Evolutionary conservation across 2,888 invertebrate species (phyloP).

Genomic region (Schizotus pectinicornis): DNA sequence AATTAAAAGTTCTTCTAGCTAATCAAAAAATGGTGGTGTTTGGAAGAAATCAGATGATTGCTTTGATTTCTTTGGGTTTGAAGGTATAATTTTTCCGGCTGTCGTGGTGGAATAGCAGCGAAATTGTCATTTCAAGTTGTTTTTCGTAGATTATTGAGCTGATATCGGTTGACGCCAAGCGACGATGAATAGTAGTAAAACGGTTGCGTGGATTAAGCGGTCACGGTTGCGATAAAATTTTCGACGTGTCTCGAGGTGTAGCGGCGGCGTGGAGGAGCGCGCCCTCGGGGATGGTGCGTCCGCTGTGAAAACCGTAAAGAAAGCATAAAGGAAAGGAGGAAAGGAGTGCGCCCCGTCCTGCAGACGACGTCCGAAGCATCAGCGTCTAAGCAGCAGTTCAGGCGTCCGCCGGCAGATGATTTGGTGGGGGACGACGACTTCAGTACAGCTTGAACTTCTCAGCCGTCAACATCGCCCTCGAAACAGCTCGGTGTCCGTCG

Average conservation of each 20-base stretch:
- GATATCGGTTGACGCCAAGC: no score
- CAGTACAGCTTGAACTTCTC: slow-evolving; percentile 56
- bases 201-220: no score
- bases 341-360: slow-evolving; percentile 15
- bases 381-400: slow-evolving; percentile 35
- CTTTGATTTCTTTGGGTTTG: no score
- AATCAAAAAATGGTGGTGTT: no score
- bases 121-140: no score
- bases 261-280: background rate
- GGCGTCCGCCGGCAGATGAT: slow-evolving; percentile 52
- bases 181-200: no score
- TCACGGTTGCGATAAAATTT: background rate
- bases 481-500: slow-evolving; percentile 20
- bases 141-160: no score
- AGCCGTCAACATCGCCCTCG: slow-evolving; percentile 49
- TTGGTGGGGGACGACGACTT: slow-evolving; percentile 45
- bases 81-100: no score
- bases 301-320: background rate
- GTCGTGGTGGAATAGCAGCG: no score
- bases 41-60: no score
- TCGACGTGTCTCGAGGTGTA: background rate
- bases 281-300: background rate
- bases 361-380: slow-evolving; percentile 24
- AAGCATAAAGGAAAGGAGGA: background rate
- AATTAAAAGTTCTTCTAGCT: no score